Percentiles rank a stretch among this genome's conserved stretches.
Conservation (phyloP, 1,140 invertebrate genomes). For the Papilio machaon region DNA sequence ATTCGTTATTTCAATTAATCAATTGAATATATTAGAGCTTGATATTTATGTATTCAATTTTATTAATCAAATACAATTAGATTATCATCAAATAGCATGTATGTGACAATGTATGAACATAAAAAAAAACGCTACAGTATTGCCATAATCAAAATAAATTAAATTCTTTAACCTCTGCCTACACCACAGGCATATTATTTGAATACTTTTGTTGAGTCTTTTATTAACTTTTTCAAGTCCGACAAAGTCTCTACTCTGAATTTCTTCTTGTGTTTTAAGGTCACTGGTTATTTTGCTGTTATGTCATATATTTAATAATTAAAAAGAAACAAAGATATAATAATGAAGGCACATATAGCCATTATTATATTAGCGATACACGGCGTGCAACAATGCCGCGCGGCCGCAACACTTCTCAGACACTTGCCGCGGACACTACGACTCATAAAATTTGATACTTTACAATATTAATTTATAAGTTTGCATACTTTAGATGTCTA, state of each 20-base stretch:
- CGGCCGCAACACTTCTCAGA: constrained; percentile 58
- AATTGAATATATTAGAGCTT: constrained; percentile 14
- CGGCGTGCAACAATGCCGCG: constrained; percentile 65
- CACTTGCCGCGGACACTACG: constrained; percentile 58
- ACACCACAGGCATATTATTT: too few relatives aligned
- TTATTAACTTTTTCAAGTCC: too few relatives aligned
- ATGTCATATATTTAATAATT: neutral
- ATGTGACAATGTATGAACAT: neutral
- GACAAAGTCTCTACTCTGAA: too few relatives aligned
- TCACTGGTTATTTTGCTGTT: neutral
- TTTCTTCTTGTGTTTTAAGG: too few relatives aligned
- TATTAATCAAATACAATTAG: neutral
- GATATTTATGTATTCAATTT: neutral
- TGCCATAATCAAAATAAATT: too few relatives aligned
- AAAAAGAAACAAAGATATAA: constrained; percentile 37
- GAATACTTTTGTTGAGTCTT: too few relatives aligned
- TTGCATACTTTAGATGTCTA: neutral
- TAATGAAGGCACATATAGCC: constrained; percentile 49
- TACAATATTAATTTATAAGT: constrained; percentile 15
- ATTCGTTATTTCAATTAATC: constrained; percentile 43
- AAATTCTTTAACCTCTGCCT: too few relatives aligned
- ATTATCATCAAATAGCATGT: neutral
- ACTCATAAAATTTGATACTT: constrained; percentile 51
- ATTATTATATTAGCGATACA: constrained; percentile 71
- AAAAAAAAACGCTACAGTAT: too few relatives aligned